Conservation (phyloP, 2,888 invertebrate genomes). For the Helicoverpa assulta region DNA sequence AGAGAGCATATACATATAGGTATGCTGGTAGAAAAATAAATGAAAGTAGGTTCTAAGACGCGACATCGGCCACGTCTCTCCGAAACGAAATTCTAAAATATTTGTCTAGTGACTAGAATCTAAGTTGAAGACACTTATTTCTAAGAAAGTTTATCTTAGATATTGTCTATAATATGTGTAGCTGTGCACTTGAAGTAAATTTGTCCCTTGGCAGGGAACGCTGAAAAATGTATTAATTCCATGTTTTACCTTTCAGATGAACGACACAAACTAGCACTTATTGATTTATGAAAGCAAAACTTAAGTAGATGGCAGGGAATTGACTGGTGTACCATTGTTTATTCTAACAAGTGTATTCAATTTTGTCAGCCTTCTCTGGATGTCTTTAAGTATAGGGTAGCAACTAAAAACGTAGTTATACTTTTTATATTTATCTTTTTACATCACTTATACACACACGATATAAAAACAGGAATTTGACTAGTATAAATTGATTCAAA, state of each 20-base stretch:
- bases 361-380: conserved; percentile 28
- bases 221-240: conserved; percentile 18
- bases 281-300: conserved; percentile 18
- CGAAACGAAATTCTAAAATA: conserved; percentile 89
- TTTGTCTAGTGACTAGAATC: conserved; percentile 79
- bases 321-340: conserved; percentile 16
- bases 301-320: conserved; percentile 6
- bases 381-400: conserved; percentile 35
- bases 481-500: conserved; percentile 51
- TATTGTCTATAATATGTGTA: conserved; percentile 54
- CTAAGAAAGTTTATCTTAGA: conserved; percentile 62
- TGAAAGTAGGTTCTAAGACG: conserved; percentile 72
- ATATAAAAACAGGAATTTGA: conserved; percentile 2
- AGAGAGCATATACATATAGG: conserved; percentile 57
- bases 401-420: conserved; percentile 3
- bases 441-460: not conserved
- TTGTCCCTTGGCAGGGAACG: conserved; percentile 11
- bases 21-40: conserved; percentile 69
- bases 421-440: conserved; percentile 1
- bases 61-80: conserved; percentile 73
- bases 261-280: conserved; percentile 1
- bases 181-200: conserved; percentile 54
- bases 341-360: conserved; percentile 28
- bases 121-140: conserved; percentile 75
- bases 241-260: conserved; percentile 23